phyloP scores from a whole-genome alignment of 64 coral and sea anemone genomes.

The Pachyseris speciosa region DNA sequence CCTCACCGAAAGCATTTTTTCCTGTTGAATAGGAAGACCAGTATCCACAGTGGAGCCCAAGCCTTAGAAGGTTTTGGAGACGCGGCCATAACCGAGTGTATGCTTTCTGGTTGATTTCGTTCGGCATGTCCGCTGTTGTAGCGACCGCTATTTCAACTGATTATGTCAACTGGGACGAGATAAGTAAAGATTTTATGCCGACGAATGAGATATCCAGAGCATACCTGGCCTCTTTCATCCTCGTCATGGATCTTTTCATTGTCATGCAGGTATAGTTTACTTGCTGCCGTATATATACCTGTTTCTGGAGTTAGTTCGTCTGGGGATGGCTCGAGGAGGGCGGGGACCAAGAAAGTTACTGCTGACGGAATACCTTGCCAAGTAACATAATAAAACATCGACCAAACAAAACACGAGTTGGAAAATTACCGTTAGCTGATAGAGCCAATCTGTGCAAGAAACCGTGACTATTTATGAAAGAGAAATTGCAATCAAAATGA shows the following conservation, averaged over 20 bases:
- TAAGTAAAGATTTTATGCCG: slow-evolving; percentile 80
- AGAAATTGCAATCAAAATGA: too few species aligned
- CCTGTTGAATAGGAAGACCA: slow-evolving; percentile 38
- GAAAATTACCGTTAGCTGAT: too few species aligned
- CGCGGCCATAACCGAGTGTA: slow-evolving; percentile 60
- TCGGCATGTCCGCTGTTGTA: slow-evolving; percentile 46
- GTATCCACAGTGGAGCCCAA: slow-evolving; percentile 70
- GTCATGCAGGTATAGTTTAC: slow-evolving; percentile 47
- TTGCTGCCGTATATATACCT: background rate
- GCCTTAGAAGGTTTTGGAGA: slow-evolving; percentile 65
- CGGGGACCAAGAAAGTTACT: too few species aligned
- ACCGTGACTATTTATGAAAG: too few species aligned
- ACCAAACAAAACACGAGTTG: too few species aligned
- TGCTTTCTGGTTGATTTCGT: slow-evolving; percentile 71
- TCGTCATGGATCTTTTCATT: slow-evolving; percentile 84
- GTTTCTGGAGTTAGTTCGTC: background rate
- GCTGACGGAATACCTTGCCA: too few species aligned
- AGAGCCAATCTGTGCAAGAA: too few species aligned
- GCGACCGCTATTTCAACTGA: slow-evolving; percentile 72
- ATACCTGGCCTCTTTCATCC: slow-evolving; percentile 71
- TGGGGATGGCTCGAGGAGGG: too few species aligned
- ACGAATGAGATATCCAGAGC: slow-evolving; percentile 75
- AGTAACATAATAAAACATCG: too few species aligned
- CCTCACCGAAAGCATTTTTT: background rate
- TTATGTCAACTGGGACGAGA: slow-evolving; percentile 75